phyloP scores from a whole-genome alignment of 2,797 vertebrate genomes.

The Delichon dasypus region DNA sequence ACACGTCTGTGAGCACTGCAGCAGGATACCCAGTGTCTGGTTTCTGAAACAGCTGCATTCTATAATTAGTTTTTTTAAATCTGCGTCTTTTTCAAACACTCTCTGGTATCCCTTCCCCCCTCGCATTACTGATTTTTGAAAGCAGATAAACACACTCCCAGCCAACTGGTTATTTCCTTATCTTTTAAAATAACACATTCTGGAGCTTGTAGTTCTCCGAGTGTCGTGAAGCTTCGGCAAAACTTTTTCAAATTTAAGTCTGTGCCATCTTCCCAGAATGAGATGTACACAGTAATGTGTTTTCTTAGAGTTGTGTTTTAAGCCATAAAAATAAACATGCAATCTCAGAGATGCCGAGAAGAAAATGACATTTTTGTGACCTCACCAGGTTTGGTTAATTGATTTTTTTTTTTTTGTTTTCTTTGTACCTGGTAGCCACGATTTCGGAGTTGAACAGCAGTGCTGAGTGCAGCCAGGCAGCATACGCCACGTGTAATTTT shows the following conservation, averaged over 20 bases:
- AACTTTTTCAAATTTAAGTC: neutral
- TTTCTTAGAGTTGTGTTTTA: neutral
- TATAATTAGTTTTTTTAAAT: neutral
- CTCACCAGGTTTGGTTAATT: neutral
- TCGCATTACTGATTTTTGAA: neutral
- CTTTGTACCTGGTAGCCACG: neutral
- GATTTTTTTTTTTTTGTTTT: neutral
- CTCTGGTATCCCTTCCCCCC: neutral
- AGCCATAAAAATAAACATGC: neutral
- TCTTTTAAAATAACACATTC: constrained; percentile 6
- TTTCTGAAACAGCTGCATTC: neutral
- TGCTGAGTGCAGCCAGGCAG: neutral
- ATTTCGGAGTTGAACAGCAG: neutral
- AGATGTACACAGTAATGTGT: neutral
- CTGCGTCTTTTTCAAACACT: neutral
- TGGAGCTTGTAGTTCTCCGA: neutral
- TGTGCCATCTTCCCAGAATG: neutral
- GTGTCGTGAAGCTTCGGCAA: neutral
- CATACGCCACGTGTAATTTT: constrained; percentile 33
- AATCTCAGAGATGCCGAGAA: neutral
- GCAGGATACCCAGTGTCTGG: neutral
- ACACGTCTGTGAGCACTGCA: neutral
- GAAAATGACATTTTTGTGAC: neutral
- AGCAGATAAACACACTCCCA: neutral
- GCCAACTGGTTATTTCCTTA: neutral